phyloP scores from a whole-genome alignment of 2,888 invertebrate species.

The Holacanthella duospinosa region DNA sequence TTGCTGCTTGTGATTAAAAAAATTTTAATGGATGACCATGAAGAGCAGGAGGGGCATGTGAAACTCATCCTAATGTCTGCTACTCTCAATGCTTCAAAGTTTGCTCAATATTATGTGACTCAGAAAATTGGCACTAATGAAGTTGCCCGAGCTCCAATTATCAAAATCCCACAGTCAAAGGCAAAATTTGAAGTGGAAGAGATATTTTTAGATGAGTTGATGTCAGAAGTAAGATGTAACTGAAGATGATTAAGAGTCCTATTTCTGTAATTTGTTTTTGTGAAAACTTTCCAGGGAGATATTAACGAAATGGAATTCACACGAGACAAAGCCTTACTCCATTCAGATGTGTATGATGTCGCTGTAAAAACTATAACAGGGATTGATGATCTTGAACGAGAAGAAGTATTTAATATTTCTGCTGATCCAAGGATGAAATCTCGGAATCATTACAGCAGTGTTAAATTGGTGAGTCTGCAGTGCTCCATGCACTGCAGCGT shows the following conservation, averaged over 20 bases:
- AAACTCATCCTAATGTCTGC: slow-evolving; percentile 87
- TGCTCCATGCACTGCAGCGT: too few species aligned
- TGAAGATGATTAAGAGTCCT: too few species aligned
- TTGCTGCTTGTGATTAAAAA: slow-evolving; percentile 69
- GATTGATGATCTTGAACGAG: slow-evolving; percentile 22
- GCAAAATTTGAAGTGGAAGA: slow-evolving; percentile 21
- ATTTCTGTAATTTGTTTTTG: background rate
- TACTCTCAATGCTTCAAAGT: slow-evolving; percentile 65
- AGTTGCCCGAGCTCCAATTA: slow-evolving; percentile 22
- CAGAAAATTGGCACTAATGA: slow-evolving; percentile 9
- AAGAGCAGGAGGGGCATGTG: slow-evolving; percentile 54
- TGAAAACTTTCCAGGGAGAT: background rate
- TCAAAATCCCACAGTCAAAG: slow-evolving; percentile 24
- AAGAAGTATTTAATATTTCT: background rate
- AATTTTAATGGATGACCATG: slow-evolving; percentile 42
- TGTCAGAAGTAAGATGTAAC: background rate
- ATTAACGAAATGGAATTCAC: slow-evolving; percentile 15
- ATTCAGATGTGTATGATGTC: slow-evolving; percentile 25
- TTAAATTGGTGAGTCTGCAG: slow-evolving; percentile 8
- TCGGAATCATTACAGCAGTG: background rate
- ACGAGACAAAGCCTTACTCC: slow-evolving; percentile 20
- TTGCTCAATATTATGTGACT: slow-evolving; percentile 54
- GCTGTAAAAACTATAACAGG: slow-evolving; percentile 21
- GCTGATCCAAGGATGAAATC: background rate
- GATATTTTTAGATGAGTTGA: slow-evolving; percentile 19